Evolutionary conservation across 2,888 invertebrate species (phyloP), one percentile per base, ranked within the genome.

Genomic region (Phyllotreta cruciferae): DNA sequence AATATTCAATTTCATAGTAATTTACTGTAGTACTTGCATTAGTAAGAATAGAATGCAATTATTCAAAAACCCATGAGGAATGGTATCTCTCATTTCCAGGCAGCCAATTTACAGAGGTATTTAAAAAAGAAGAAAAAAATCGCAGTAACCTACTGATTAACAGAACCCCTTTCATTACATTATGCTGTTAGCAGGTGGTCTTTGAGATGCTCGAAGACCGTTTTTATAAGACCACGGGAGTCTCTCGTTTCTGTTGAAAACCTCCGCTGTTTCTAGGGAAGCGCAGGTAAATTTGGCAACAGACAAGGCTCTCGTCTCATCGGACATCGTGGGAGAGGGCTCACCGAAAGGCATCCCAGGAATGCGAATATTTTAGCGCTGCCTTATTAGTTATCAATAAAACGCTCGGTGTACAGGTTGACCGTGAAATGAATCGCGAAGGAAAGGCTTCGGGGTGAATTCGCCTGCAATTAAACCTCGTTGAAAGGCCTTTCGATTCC

Each of bases 281-380:
- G 6, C 9, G 13, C 34, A 5, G 2, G 14, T 42, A 38, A 52
- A 39, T 64, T 56, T 64, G 64, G 61, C 64, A 64, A 64, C 64
- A 5, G 38, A 36, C 56, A 10, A 75, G 77, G 76, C 77, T 76
- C 75, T 75, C 74, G 24, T 24, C 24, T 24, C 2, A 24, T 24
- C 24, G 24, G 24, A 24, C 75, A 78, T 80, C 81, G 80, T 80
- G 81, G 80, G 81, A 81, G 80, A 80, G 78, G 79, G 76, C 75
- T 76, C 76, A 75, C 75, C 73, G 65, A 69, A 70, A 76, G 77
- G 76, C 74, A 79, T 80, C 76, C 74, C 64, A 76, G 70, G 80
- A 80, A 80, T 80, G 80, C 78, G 76, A 68, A 79, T 79, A 78
- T 80, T 78, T 80, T 78, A 78, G 79, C 80, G 78, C 79, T 78